phyloP scores from a whole-genome alignment of 2,113 vertebrate genomes.

The Dicaeum eximium region DNA sequence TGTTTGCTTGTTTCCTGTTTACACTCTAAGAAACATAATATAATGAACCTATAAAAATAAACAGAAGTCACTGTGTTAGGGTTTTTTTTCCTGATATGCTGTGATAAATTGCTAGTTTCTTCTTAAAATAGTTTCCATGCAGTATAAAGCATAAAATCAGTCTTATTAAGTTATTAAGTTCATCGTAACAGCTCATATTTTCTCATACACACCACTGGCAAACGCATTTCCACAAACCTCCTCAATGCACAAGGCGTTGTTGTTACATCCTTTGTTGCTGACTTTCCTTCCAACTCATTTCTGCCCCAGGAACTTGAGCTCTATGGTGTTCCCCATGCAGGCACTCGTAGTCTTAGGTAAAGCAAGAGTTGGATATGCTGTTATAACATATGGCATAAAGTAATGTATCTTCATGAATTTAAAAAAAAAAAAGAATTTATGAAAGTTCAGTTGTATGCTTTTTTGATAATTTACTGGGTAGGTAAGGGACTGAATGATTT shows the following conservation, averaged over 20 bases:
- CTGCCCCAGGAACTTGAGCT: conserved; percentile 41
- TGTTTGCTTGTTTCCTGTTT: conserved; percentile 59
- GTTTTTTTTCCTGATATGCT: conserved; percentile 70
- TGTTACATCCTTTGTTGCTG: not conserved
- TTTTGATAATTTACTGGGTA: conserved; percentile 44
- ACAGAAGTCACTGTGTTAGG: conserved; percentile 72
- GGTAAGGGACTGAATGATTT: conserved; percentile 47
- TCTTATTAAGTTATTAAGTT: conserved; percentile 52
- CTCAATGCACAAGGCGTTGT: not conserved
- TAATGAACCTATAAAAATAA: conserved; percentile 74
- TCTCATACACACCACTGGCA: conserved; percentile 58
- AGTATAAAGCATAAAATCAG: conserved; percentile 76
- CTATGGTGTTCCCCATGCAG: conserved; percentile 65
- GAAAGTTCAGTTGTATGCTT: not conserved
- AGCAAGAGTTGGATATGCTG: conserved; percentile 60
- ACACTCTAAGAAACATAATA: conserved; percentile 71
- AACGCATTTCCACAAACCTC: conserved; percentile 61
- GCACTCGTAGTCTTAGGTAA: conserved; percentile 36
- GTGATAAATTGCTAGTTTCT: conserved; percentile 73
- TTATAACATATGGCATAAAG: conserved; percentile 46
- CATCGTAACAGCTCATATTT: conserved; percentile 63
- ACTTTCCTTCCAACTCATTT: conserved; percentile 35
- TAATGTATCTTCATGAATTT: conserved; percentile 48
- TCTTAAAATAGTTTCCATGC: conserved; percentile 76
- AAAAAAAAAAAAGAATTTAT: not conserved